Percentiles rank a stretch among this genome's conserved stretches.
phyloP scores from a whole-genome alignment of 2,888 invertebrate species.

The Carcina quercana region DNA sequence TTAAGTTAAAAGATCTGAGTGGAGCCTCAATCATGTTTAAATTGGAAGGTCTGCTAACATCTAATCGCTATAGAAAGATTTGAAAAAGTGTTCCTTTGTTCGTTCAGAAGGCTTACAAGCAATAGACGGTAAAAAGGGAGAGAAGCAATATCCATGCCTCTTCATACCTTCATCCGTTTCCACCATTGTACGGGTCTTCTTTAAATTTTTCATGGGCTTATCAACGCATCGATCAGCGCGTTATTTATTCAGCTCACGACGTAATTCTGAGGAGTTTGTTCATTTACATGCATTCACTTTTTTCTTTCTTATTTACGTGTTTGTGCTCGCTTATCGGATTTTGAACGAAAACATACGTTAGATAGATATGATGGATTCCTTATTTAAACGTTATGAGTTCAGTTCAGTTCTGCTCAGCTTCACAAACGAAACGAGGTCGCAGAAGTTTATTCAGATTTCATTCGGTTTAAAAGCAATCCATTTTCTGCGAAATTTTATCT shows the following conservation, averaged over 20 bases:
- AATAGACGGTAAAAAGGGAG: slow-evolving; percentile 37
- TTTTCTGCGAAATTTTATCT: neutral
- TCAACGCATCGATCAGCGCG: slow-evolving; percentile 60
- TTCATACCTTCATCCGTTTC: slow-evolving; percentile 40
- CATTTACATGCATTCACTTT: slow-evolving; percentile 58
- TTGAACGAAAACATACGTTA: slow-evolving; percentile 39
- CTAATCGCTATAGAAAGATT: slow-evolving; percentile 26
- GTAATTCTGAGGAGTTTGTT: slow-evolving; percentile 58
- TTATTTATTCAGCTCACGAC: slow-evolving; percentile 64
- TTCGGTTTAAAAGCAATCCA: neutral
- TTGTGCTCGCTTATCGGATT: slow-evolving; percentile 45
- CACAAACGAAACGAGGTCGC: no score
- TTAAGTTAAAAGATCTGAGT: no score
- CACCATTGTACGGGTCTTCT: slow-evolving; percentile 45
- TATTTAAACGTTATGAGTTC: no score
- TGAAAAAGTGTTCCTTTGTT: slow-evolving; percentile 46
- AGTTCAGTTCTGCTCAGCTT: no score
- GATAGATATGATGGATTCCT: no score
- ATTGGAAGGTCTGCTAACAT: no score
- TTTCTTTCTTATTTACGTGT: slow-evolving; percentile 49
- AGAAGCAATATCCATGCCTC: slow-evolving; percentile 43
- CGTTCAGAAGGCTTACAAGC: slow-evolving; percentile 35
- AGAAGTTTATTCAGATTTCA: no score
- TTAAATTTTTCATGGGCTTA: slow-evolving; percentile 61
- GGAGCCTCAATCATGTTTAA: no score